A percentile compares a stretch with the other conserved stretches of the same genome.
These are phyloP conservation scores for Bedellia somnulentella DNA, from an alignment of 2,888 invertebrate genomes.

Conservation along the genomic window DNA sequence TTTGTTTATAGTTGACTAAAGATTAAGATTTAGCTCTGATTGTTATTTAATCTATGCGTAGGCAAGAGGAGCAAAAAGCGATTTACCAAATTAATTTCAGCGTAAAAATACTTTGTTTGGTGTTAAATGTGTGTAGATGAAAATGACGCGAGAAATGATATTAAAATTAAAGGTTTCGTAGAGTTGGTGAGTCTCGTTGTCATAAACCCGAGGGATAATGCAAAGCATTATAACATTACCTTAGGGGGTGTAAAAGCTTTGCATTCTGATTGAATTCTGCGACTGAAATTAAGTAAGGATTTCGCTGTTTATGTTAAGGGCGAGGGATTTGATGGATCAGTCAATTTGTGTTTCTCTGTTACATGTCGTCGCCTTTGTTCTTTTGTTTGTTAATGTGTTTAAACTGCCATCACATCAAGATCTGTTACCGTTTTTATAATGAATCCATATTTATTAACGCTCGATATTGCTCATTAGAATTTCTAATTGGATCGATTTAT, in stretches of 20 bases:
- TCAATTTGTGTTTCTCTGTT: slow-evolving; percentile 36
- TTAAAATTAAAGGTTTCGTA: slow-evolving; percentile 59
- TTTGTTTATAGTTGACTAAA: slow-evolving; percentile 16
- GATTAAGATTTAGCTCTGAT: too few relatives aligned
- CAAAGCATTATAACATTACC: slow-evolving; percentile 56
- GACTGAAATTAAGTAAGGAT: slow-evolving; percentile 61
- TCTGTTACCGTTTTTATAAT: not conserved
- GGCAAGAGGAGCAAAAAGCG: too few relatives aligned
- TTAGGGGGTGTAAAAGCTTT: slow-evolving; percentile 49
- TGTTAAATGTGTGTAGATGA: too few relatives aligned
- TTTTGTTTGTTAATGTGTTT: slow-evolving; percentile 13
- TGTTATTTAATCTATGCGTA: too few relatives aligned
- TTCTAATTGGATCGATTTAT: not conserved
- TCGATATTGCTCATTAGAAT: slow-evolving; percentile 1
- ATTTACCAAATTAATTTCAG: too few relatives aligned
- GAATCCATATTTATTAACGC: not conserved
- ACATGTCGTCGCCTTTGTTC: slow-evolving; percentile 32
- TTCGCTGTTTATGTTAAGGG: slow-evolving; percentile 53
- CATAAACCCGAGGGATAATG: slow-evolving; percentile 42
- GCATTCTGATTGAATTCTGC: slow-evolving; percentile 58
- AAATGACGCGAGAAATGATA: too few relatives aligned
- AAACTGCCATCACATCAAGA: not conserved
- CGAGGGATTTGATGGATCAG: slow-evolving; percentile 43
- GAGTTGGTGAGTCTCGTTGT: slow-evolving; percentile 39
- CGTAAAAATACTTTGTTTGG: too few relatives aligned